A percentile compares a stretch with the other conserved stretches of the same genome.
phyloP scores from a whole-genome alignment of 2,113 vertebrate species.

The Alligator sinensis region DNA sequence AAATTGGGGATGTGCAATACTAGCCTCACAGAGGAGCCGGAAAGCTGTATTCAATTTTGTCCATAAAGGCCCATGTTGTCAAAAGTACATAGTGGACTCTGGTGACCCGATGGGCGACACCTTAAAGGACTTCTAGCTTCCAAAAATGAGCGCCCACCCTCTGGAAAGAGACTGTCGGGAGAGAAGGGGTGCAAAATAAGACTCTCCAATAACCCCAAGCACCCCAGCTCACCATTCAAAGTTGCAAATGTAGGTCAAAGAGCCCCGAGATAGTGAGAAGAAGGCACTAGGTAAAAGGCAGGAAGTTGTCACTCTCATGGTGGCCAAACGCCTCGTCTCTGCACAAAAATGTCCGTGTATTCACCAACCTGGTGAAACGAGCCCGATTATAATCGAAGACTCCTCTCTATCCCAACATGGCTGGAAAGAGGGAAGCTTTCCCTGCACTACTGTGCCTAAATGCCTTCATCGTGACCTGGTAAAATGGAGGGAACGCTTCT shows the following conservation, averaged over 20 bases:
- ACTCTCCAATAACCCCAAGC: not conserved
- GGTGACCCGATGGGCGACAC: not conserved
- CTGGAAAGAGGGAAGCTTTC: not conserved
- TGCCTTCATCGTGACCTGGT: not conserved
- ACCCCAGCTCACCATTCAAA: not conserved
- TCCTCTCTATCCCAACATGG: not conserved
- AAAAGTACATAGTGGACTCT: not conserved
- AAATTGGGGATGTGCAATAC: not conserved
- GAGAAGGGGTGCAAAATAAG: not conserved
- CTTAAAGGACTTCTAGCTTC: not conserved
- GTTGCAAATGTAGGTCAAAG: not conserved
- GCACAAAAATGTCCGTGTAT: not conserved
- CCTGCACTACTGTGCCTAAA: not conserved
- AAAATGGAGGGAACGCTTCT: not conserved
- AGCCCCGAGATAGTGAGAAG: not conserved
- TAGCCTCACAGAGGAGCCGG: not conserved
- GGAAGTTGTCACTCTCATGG: not conserved
- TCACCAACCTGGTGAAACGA: not conserved
- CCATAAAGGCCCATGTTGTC: not conserved
- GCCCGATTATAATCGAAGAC: not conserved
- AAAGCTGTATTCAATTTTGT: not conserved
- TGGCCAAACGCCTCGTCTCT: fast-evolving
- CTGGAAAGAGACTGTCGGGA: not conserved
- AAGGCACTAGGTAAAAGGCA: not conserved
- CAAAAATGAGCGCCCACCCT: not conserved